Evolutionary conservation across 2,113 vertebrate species (phyloP).

Genomic region (Pseudonaja textilis): DNA sequence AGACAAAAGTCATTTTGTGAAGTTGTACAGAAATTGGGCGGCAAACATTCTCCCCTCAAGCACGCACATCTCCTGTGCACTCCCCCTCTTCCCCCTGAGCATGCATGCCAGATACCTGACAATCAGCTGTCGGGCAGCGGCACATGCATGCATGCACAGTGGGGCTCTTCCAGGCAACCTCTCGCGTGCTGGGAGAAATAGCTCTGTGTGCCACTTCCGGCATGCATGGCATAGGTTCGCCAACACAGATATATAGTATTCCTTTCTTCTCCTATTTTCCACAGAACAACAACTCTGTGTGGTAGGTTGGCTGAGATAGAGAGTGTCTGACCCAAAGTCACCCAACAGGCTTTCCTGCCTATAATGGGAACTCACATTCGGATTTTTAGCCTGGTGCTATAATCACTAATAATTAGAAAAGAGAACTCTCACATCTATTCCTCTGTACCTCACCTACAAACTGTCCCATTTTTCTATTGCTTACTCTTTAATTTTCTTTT

Average conservation of each 20-base stretch:
- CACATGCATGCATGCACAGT: no score
- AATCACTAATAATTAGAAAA: constrained; percentile 31
- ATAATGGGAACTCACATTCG: background rate
- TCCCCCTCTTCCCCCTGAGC: no score
- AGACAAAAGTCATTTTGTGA: constrained; percentile 58
- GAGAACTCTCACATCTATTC: constrained; percentile 50
- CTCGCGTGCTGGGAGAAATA: no score
- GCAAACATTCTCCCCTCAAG: no score
- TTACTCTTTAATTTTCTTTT: background rate
- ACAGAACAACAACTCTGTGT: background rate
- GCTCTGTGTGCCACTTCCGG: no score
- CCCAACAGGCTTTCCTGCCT: no score
- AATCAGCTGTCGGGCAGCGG: no score
- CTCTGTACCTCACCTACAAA: background rate
- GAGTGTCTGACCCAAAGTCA: background rate
- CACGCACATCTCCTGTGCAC: no score
- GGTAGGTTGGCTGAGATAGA: background rate
- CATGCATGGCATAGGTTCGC: no score
- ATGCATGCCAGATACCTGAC: no score
- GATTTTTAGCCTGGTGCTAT: background rate
- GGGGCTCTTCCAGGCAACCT: no score
- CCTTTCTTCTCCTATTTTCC: background rate
- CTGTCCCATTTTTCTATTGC: constrained; percentile 33
- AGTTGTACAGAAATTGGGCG: constrained; percentile 26
- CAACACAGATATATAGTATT: background rate